A percentile compares a stretch with the other conserved stretches of the same genome.
These are phyloP conservation scores for Pimpla rufipes DNA, from an alignment of 2,888 invertebrate genomes.

Conservation along the genomic window DNA sequence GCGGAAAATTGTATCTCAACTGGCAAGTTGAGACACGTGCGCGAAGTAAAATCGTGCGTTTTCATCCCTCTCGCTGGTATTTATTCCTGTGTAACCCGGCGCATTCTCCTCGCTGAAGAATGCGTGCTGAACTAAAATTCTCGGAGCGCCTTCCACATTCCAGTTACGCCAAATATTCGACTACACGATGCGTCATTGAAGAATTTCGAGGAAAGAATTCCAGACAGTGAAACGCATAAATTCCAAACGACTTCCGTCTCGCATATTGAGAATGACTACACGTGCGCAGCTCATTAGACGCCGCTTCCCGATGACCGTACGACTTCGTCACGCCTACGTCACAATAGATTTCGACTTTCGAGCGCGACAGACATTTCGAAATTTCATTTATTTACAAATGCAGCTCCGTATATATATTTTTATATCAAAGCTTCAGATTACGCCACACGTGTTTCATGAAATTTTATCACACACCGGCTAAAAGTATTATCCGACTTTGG, in stretches of 20 bases:
- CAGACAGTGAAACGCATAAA: constrained; percentile 17
- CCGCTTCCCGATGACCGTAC: background rate
- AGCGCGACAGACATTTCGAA: background rate
- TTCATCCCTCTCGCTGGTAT: background rate
- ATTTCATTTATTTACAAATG: background rate
- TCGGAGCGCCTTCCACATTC: constrained; percentile 3
- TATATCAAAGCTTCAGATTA: too few species aligned
- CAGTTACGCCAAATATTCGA: constrained; percentile 35
- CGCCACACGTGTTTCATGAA: too few species aligned
- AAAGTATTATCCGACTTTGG: too few species aligned
- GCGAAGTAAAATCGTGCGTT: background rate
- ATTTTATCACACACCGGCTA: too few species aligned
- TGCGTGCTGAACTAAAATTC: background rate
- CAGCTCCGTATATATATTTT: background rate
- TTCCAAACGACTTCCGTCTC: constrained; percentile 31
- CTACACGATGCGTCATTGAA: constrained; percentile 22
- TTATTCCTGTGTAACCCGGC: background rate
- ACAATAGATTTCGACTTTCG: background rate
- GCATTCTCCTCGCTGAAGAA: constrained; percentile 4
- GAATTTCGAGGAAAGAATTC: constrained; percentile 42
- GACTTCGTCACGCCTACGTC: background rate
- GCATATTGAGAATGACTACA: constrained; percentile 4
- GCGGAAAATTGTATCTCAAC: background rate
- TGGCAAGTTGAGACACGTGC: background rate
- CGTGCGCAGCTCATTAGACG: background rate